phyloP scores from a whole-genome alignment of 2,113 vertebrate genomes.

The Semnornis frantzii region DNA sequence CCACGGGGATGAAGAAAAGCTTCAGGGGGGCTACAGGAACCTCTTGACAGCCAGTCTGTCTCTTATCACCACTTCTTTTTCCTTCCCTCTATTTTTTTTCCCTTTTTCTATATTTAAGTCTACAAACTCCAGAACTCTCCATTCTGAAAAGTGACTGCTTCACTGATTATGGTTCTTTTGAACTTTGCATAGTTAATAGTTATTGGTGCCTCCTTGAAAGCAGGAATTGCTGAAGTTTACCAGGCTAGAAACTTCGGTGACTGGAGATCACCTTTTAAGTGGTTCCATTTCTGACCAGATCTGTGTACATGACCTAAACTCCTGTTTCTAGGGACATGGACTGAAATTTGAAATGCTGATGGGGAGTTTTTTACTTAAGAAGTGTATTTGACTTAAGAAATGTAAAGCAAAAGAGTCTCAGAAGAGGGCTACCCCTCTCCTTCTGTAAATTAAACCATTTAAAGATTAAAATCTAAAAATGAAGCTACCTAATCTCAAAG shows the following conservation, averaged over 20 bases:
- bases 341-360: background rate
- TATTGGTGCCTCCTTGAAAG: background rate
- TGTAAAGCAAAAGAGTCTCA: background rate
- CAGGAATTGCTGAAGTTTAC: background rate
- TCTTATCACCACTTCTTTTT: background rate
- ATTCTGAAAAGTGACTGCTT: background rate
- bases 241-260: background rate
- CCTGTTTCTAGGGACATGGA: background rate
- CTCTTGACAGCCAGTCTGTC: constrained; percentile 26
- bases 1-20: background rate
- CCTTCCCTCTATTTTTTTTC: too few relatives aligned
- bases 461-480: background rate
- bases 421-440: background rate
- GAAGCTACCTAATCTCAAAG: background rate
- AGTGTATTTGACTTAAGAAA: background rate
- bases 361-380: background rate
- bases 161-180: background rate
- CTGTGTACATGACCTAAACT: background rate
- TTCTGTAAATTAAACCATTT: background rate
- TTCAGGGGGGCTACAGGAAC: background rate
- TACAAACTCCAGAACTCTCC: background rate
- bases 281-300: background rate
- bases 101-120: background rate
- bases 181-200: background rate
- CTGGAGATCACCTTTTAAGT: background rate